Evolutionary conservation across 2,113 vertebrate species (phyloP).

Genomic region (Ivindomyrus marchei): DNA sequence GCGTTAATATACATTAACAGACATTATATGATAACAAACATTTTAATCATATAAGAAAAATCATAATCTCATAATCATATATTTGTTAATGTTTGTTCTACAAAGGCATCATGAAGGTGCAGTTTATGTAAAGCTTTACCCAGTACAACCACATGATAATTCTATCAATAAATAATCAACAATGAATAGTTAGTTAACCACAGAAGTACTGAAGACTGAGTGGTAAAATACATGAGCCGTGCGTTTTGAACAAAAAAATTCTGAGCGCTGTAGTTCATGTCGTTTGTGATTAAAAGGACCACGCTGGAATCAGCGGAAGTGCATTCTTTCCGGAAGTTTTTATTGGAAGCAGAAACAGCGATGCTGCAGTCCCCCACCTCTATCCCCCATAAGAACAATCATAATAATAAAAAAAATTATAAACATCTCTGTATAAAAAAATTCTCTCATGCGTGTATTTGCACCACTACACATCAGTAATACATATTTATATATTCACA

Average conservation of each 20-base stretch:
- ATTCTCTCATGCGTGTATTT: conserved; percentile 65
- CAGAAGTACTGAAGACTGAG: background rate
- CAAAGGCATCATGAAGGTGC: background rate
- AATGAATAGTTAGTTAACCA: background rate
- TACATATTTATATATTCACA: conserved; percentile 74
- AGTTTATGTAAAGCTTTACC: background rate
- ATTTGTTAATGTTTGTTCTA: background rate
- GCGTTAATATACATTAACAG: background rate
- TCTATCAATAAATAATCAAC: background rate
- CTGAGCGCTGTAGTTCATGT: background rate
- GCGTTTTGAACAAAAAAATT: background rate
- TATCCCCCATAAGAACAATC: conserved; percentile 57
- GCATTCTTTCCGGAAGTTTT: conserved; percentile 39
- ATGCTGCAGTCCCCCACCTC: conserved; percentile 49
- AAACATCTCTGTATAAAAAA: conserved; percentile 72
- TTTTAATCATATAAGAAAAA: background rate
- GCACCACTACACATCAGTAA: conserved; percentile 69
- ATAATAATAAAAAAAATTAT: conserved; percentile 59
- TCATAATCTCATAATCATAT: background rate
- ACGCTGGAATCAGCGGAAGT: background rate
- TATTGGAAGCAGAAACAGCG: conserved; percentile 68
- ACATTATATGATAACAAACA: background rate
- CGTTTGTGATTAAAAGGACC: background rate
- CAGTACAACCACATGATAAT: background rate
- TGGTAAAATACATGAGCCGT: background rate